Conservation (phyloP, 2,113 vertebrate genomes). For the Glaucomys volans region DNA sequence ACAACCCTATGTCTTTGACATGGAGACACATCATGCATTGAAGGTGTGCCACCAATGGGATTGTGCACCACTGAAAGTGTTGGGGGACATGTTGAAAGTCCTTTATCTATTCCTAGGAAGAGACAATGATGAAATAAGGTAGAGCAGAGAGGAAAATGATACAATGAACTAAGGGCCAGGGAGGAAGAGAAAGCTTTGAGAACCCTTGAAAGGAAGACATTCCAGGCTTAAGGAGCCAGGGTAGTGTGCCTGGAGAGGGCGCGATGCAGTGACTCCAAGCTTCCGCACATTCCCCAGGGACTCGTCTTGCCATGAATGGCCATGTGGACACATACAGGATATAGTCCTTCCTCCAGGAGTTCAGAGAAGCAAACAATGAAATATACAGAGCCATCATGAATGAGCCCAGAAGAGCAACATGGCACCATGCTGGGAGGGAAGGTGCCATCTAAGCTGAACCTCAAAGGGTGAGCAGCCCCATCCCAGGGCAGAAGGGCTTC, state of each 20-base stretch:
- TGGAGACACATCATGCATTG: background rate
- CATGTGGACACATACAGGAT: background rate
- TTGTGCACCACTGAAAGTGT: background rate
- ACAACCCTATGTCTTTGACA: background rate
- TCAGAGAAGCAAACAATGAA: background rate
- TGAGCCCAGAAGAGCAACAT: background rate
- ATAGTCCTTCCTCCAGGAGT: background rate
- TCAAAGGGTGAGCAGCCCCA: background rate
- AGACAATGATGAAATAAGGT: background rate
- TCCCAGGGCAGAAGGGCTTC: background rate
- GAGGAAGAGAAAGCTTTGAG: background rate
- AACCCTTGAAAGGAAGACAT: background rate
- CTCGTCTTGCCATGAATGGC: background rate
- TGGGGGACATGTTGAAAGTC: background rate
- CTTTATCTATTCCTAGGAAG: background rate
- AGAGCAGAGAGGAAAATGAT: background rate
- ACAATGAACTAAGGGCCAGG: background rate
- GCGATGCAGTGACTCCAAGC: background rate
- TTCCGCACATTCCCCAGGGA: background rate
- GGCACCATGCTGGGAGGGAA: background rate
- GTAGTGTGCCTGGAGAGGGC: rapidly evolving
- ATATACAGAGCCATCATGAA: background rate
- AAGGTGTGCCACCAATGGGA: background rate
- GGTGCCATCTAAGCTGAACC: background rate
- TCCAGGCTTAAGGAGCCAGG: background rate